Conservation (phyloP, 2,888 invertebrate species). For the Tholera decimalis region DNA sequence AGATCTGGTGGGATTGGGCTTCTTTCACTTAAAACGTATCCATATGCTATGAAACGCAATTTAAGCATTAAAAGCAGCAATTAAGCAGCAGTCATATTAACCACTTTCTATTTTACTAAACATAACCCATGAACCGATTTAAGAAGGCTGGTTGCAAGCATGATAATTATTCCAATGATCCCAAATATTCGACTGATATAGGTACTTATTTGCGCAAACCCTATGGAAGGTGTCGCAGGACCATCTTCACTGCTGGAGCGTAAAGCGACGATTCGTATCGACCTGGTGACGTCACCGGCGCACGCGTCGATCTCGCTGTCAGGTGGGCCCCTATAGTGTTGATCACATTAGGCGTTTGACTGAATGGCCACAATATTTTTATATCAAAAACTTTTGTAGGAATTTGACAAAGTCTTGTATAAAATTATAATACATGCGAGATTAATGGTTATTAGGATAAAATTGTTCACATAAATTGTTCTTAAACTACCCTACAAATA, state of each 20-base stretch:
- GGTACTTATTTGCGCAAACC: slow-evolving; percentile 22
- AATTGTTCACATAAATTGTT: too few species aligned
- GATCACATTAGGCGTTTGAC: slow-evolving; percentile 24
- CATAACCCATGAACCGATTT: neutral
- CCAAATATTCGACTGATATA: neutral
- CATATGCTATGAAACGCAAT: too few species aligned
- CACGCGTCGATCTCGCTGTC: slow-evolving; percentile 17
- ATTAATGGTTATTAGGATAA: too few species aligned
- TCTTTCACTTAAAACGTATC: too few species aligned
- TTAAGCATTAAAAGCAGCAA: too few species aligned
- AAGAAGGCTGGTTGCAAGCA: neutral
- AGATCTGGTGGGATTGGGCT: too few species aligned
- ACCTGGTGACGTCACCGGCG: slow-evolving; percentile 41
- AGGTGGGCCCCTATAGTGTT: slow-evolving; percentile 6
- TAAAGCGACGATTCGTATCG: slow-evolving; percentile 43
- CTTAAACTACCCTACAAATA: too few species aligned
- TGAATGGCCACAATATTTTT: neutral
- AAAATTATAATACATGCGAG: too few species aligned
- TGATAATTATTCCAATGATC: neutral
- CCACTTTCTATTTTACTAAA: too few species aligned
- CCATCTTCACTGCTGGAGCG: slow-evolving; percentile 13
- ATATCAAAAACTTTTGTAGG: neutral
- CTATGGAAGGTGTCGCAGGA: slow-evolving; percentile 30
- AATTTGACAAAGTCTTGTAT: neutral
- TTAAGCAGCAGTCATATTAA: too few species aligned